These are phyloP conservation scores for Pangasianodon hypophthalmus DNA, from an alignment of 2,113 vertebrate species.

Conservation along the genomic window DNA sequence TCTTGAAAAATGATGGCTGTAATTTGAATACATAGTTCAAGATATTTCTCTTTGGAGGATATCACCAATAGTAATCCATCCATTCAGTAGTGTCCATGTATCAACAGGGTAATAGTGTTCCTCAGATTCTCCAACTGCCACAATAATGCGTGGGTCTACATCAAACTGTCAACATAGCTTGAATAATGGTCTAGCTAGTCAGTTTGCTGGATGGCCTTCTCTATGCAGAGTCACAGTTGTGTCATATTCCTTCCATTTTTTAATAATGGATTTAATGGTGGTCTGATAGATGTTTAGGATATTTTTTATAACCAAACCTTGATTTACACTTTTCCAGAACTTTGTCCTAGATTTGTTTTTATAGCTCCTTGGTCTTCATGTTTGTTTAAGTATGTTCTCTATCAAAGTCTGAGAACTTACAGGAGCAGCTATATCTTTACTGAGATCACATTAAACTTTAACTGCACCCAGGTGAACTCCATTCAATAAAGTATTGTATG, in stretches of 20 bases:
- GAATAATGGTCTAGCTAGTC: background rate
- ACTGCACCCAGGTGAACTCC: background rate
- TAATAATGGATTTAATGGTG: background rate
- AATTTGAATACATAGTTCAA: background rate
- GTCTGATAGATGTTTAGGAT: background rate
- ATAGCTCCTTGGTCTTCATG: background rate
- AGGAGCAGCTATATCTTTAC: background rate
- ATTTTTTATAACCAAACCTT: background rate
- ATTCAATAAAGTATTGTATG: background rate
- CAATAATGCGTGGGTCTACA: background rate
- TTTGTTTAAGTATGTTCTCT: background rate
- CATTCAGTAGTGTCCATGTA: background rate
- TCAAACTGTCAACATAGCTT: background rate
- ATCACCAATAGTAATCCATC: too few relatives aligned
- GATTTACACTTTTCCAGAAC: background rate
- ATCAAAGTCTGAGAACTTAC: background rate
- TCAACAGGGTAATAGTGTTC: background rate
- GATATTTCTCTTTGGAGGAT: too few relatives aligned
- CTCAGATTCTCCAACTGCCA: background rate
- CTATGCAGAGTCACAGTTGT: background rate
- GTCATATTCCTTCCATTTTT: background rate
- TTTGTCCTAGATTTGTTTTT: too few relatives aligned
- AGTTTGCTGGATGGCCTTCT: background rate
- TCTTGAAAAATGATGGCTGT: too few relatives aligned
- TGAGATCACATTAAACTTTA: background rate